A percentile compares a stretch with the other conserved stretches of the same genome.
Conservation (phyloP, 1,140 invertebrate species). For the Meloidogyne exigua region DNA sequence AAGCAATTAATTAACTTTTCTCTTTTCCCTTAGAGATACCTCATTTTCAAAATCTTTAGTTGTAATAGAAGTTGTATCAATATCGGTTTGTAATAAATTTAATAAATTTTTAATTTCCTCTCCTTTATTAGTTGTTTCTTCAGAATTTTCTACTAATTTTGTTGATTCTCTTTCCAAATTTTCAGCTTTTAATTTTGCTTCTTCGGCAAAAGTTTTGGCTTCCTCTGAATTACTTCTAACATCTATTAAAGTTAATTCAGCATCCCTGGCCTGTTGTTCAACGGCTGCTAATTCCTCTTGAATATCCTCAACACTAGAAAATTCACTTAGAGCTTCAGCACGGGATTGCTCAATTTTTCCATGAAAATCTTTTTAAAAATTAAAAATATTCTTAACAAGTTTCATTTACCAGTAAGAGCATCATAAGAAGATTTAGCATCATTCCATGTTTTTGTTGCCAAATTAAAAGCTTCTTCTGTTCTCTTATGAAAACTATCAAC, state of each 20-base stretch:
- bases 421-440: conserved; percentile 49
- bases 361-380: conserved; percentile 55
- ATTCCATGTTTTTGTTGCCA: conserved; percentile 49
- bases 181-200: conserved; percentile 46
- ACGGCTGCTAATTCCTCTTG: conserved; percentile 47
- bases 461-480: conserved; percentile 49
- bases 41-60: conserved; percentile 54
- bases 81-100: conserved; percentile 18
- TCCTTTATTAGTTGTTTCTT: conserved; percentile 36
- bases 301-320: conserved; percentile 48
- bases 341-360: conserved; percentile 57
- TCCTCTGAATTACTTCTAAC: conserved; percentile 47
- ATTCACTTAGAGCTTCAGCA: conserved; percentile 50
- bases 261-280: conserved; percentile 38
- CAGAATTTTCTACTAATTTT: conserved; percentile 35
- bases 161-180: conserved; percentile 43
- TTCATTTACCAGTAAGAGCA: conserved; percentile 42
- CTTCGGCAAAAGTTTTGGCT: conserved; percentile 39
- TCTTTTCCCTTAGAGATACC: background rate
- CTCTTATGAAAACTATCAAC: conserved; percentile 38
- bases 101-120: conserved; percentile 33
- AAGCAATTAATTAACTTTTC: background rate
- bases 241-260: conserved; percentile 48
- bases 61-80: conserved; percentile 37
- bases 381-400: conserved; percentile 24